These are phyloP conservation scores for Diadegma fenestrale DNA, from an alignment of 2,888 invertebrate species.

Conservation along the genomic window DNA sequence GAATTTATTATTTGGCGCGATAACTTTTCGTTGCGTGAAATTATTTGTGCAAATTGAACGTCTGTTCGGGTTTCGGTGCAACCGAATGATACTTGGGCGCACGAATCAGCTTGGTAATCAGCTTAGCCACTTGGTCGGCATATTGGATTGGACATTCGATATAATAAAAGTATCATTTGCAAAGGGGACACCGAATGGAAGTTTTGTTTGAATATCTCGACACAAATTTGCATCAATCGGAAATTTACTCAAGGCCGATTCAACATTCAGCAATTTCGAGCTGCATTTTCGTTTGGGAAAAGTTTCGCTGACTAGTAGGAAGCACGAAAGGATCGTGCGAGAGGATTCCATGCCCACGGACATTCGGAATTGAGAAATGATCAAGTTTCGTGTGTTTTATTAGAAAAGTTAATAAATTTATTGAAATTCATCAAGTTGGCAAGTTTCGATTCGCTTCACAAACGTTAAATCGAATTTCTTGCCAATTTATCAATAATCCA, in stretches of 20 bases:
- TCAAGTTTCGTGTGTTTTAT: not conserved
- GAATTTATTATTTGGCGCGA: not conserved
- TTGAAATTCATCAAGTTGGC: not conserved
- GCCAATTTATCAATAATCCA: slow-evolving; percentile 17
- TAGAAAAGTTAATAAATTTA: not conserved
- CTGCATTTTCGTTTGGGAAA: not conserved
- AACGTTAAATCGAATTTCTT: not conserved
- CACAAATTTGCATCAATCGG: not conserved
- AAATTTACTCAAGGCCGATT: not conserved
- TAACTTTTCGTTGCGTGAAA: not conserved
- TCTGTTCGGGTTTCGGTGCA: not conserved
- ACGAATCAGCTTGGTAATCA: not conserved
- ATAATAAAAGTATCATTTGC: not conserved
- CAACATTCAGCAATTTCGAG: not conserved
- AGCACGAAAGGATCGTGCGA: not conserved
- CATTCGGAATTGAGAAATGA: not conserved
- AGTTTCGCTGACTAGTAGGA: not conserved
- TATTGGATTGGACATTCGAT: slow-evolving; percentile 8
- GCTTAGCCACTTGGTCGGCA: slow-evolving; percentile 1
- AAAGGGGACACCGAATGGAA: not conserved
- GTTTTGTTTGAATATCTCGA: not conserved
- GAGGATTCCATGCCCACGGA: not conserved
- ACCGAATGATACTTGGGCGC: not conserved
- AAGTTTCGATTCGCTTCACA: not conserved
- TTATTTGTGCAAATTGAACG: not conserved